A percentile compares a stretch with the other conserved stretches of the same genome.
phyloP scores from a whole-genome alignment of 2,113 vertebrate species.

The Coturnix japonica region DNA sequence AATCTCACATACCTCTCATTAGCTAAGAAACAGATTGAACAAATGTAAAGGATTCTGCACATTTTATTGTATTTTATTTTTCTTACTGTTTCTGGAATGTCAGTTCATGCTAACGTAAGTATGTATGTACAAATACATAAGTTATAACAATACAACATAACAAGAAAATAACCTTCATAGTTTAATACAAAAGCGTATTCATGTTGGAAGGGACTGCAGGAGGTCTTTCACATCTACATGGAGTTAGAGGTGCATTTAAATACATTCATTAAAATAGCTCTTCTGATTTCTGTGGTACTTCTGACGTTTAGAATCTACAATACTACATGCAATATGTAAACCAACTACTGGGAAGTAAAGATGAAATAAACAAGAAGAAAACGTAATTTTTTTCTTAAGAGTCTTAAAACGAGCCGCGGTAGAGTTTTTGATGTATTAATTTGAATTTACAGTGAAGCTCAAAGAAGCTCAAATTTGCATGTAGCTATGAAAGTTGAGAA shows the following conservation, averaged over 20 bases:
- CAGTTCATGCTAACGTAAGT: background rate
- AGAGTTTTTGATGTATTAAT: background rate
- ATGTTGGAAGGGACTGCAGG: background rate
- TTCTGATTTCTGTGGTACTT: background rate
- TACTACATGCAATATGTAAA: background rate
- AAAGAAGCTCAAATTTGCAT: background rate
- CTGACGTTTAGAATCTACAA: too few species aligned
- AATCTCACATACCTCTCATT: background rate
- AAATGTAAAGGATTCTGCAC: background rate
- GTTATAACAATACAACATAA: background rate
- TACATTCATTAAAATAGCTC: background rate
- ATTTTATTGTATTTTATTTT: background rate
- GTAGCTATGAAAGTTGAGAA: background rate
- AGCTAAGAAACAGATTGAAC: background rate
- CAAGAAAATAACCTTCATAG: background rate
- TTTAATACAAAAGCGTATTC: background rate
- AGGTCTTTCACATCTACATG: background rate
- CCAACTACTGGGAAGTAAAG: background rate
- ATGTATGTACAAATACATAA: background rate
- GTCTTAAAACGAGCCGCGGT: background rate
- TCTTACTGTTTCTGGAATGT: background rate
- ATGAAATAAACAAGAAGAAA: background rate
- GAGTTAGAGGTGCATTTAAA: background rate
- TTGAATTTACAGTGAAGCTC: background rate
- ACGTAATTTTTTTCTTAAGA: background rate